phyloP scores from a whole-genome alignment of 2,113 vertebrate species.

The Danio rerio region DNA sequence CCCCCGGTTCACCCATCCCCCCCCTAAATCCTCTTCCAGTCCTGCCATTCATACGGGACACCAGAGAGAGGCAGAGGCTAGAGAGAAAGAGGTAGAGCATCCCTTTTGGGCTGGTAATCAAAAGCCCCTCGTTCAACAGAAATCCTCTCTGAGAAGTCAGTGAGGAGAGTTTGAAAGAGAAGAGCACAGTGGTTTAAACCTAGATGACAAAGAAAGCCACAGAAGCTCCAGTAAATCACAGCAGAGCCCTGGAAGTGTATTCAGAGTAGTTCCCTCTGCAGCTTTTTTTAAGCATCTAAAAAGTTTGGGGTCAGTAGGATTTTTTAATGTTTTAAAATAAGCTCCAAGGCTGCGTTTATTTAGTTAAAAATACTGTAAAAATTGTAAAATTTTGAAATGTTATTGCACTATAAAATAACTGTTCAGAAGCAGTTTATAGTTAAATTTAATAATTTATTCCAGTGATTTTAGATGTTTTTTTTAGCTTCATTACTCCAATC shows the following conservation, averaged over 20 bases:
- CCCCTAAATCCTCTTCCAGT: conserved; percentile 25
- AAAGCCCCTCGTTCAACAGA: conserved; percentile 40
- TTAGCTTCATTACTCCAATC: no score
- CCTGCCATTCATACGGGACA: conserved; percentile 47
- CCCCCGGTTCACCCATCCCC: conserved; percentile 30
- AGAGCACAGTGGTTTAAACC: background rate
- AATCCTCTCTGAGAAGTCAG: conserved; percentile 36
- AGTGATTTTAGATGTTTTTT: no score
- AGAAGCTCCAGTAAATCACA: background rate
- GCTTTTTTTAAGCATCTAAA: background rate
- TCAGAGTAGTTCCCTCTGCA: background rate
- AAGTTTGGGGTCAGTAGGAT: no score
- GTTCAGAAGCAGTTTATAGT: no score
- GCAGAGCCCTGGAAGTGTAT: background rate
- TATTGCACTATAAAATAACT: no score
- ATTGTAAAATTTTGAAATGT: no score
- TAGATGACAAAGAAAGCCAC: conserved; percentile 22
- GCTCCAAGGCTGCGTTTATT: no score
- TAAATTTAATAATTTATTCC: no score
- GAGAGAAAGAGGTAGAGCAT: conserved; percentile 43
- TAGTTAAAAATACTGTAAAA: no score
- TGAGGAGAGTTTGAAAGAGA: background rate
- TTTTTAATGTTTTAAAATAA: no score
- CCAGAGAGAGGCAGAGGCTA: conserved; percentile 17
- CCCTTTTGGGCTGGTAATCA: conserved; percentile 42